A percentile compares a stretch with the other conserved stretches of the same genome.
These are phyloP conservation scores for Chrysocyon brachyurus DNA, from an alignment of 2,797 vertebrate genomes.

Conservation along the genomic window DNA sequence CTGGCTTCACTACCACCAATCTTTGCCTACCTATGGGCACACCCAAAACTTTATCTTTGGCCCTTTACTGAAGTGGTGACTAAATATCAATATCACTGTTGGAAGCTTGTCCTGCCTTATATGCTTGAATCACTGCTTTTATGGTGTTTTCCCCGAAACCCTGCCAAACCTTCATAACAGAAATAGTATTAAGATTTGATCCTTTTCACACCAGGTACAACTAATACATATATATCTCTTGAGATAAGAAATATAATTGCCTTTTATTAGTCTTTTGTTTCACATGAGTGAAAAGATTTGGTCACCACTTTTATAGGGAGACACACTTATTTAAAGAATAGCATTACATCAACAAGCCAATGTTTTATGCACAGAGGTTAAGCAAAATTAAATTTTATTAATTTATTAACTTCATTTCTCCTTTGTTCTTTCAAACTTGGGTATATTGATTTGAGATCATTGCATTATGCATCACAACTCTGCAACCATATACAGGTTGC, in stretches of 20 bases:
- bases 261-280: neutral
- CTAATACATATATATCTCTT: constrained; percentile 12
- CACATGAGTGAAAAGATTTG: constrained; percentile 8
- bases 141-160: neutral
- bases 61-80: constrained; percentile 17
- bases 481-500: neutral
- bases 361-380: neutral
- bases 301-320: neutral
- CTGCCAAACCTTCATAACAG: neutral
- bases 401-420: neutral
- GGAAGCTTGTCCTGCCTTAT: neutral
- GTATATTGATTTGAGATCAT: neutral
- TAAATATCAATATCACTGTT: neutral
- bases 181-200: constrained; percentile 33
- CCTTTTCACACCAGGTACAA: constrained; percentile 44
- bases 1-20: neutral
- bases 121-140: neutral
- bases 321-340: constrained; percentile 8
- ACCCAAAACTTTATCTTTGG: neutral
- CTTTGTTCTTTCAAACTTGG: constrained; percentile 14
- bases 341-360: neutral
- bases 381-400: constrained; percentile 47
- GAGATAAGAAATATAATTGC: constrained; percentile 39
- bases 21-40: neutral
- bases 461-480: neutral